These are phyloP conservation scores for Pagetopsis macropterus DNA, from an alignment of 2,797 vertebrate species.

Conservation along the genomic window DNA sequence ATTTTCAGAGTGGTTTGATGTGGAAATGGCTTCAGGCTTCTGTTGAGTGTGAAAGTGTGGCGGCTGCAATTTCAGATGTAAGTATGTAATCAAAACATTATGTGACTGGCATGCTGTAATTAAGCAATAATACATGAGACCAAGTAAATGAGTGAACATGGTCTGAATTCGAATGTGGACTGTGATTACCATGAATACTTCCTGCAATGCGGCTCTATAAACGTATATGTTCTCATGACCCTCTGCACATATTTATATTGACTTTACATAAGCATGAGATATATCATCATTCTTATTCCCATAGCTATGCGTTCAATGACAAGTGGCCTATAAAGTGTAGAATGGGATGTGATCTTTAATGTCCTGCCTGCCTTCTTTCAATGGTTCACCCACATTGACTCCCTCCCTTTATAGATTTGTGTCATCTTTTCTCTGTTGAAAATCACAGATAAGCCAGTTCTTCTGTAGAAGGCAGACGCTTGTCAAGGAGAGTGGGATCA, in stretches of 20 bases:
- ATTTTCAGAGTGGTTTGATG: slow-evolving; percentile 33
- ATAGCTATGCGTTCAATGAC: not conserved
- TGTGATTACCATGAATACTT: slow-evolving; percentile 16
- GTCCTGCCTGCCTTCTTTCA: not conserved
- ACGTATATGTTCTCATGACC: slow-evolving; percentile 4
- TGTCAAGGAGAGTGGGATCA: slow-evolving; percentile 35
- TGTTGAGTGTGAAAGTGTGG: slow-evolving; percentile 32
- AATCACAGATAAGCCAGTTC: slow-evolving; percentile 37
- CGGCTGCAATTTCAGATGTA: slow-evolving; percentile 42
- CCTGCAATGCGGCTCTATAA: slow-evolving; percentile 6
- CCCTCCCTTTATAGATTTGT: not conserved
- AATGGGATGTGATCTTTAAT: slow-evolving; percentile 3
- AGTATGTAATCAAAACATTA: slow-evolving; percentile 52
- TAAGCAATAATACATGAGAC: slow-evolving; percentile 40
- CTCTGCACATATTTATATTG: not conserved
- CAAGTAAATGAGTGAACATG: slow-evolving; percentile 29
- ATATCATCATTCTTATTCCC: not conserved
- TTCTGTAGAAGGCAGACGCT: slow-evolving; percentile 25
- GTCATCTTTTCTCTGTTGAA: slow-evolving; percentile 4
- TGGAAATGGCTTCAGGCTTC: slow-evolving; percentile 33
- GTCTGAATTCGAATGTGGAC: slow-evolving; percentile 36
- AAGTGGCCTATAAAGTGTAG: not conserved
- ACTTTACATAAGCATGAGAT: not conserved
- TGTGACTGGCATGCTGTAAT: slow-evolving; percentile 58
- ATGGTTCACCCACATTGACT: not conserved